These are phyloP conservation scores for Lysandra coridon DNA, from an alignment of 2,888 invertebrate species.

Conservation along the genomic window DNA sequence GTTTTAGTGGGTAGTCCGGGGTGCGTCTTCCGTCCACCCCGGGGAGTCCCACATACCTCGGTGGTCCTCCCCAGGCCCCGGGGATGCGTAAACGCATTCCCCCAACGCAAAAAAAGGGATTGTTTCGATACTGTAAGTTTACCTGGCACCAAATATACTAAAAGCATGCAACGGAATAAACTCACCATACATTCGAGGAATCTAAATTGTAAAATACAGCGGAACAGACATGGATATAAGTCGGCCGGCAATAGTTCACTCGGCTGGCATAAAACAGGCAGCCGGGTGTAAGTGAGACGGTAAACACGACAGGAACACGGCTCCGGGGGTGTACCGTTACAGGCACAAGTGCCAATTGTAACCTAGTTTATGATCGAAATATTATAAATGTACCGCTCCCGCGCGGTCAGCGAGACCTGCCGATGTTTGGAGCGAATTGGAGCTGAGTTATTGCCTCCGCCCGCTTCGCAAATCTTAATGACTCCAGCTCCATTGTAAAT, in stretches of 20 bases:
- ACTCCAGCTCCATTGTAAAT: constrained; percentile 30
- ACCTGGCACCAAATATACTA: neutral
- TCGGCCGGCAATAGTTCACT: constrained; percentile 43
- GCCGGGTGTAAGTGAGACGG: constrained; percentile 57
- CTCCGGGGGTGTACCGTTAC: constrained; percentile 61
- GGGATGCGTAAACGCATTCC: too few species aligned
- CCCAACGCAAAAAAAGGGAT: too few species aligned
- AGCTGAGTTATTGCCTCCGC: constrained; percentile 4
- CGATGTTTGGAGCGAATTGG: neutral
- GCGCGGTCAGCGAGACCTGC: neutral
- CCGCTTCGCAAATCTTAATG: constrained; percentile 13
- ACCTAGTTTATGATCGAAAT: constrained; percentile 38
- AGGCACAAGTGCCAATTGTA: constrained; percentile 49
- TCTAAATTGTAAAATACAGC: constrained; percentile 50
- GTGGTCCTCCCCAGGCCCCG: too few species aligned
- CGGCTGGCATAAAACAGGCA: constrained; percentile 19
- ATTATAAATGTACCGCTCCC: constrained; percentile 36
- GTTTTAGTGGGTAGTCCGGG: too few species aligned
- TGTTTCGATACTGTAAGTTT: neutral
- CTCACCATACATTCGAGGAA: constrained; percentile 42
- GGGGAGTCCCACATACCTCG: too few species aligned
- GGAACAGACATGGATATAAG: constrained; percentile 59
- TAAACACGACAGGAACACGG: constrained; percentile 65
- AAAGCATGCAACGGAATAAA: neutral
- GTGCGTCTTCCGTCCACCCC: too few species aligned